phyloP scores from a whole-genome alignment of 2,888 invertebrate species.

The Megastigmus dorsalis region DNA sequence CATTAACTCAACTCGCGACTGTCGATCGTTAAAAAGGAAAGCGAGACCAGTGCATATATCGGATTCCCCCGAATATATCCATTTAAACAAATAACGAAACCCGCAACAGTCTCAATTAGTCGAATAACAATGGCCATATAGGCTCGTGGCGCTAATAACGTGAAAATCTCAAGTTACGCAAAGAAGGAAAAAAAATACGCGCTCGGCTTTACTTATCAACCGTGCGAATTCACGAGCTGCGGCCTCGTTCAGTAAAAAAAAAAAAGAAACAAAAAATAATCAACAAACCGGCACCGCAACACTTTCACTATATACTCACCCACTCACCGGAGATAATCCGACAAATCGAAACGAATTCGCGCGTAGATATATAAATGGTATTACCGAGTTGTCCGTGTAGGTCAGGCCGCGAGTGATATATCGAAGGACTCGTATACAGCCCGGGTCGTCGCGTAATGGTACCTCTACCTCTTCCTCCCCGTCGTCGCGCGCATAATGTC shows the following conservation, averaged over 20 bases:
- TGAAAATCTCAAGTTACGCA: background rate
- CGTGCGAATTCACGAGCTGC: background rate
- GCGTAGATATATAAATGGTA: slow-evolving; percentile 8
- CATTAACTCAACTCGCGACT: too few relatives aligned
- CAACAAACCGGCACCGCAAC: background rate
- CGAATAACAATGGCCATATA: too few relatives aligned
- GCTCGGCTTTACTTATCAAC: background rate
- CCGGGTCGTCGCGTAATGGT: background rate
- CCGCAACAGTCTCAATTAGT: too few relatives aligned
- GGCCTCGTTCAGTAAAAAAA: background rate
- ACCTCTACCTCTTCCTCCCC: background rate
- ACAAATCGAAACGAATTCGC: slow-evolving; percentile 11
- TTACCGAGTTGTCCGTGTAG: slow-evolving; percentile 30
- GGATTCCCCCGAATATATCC: too few relatives aligned
- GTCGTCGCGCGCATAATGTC: slow-evolving; percentile 26
- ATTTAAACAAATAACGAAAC: too few relatives aligned
- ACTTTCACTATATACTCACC: slow-evolving; percentile 1
- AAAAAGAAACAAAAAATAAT: slow-evolving; percentile 4
- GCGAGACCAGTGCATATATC: too few relatives aligned
- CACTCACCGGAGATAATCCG: slow-evolving; percentile 40
- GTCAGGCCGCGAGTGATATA: too few relatives aligned
- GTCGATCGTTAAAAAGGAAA: too few relatives aligned
- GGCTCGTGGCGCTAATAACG: too few relatives aligned
- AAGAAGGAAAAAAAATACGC: background rate
- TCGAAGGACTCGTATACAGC: too few relatives aligned